Conservation (phyloP, 2,797 vertebrate species). For the Huso huso region DNA sequence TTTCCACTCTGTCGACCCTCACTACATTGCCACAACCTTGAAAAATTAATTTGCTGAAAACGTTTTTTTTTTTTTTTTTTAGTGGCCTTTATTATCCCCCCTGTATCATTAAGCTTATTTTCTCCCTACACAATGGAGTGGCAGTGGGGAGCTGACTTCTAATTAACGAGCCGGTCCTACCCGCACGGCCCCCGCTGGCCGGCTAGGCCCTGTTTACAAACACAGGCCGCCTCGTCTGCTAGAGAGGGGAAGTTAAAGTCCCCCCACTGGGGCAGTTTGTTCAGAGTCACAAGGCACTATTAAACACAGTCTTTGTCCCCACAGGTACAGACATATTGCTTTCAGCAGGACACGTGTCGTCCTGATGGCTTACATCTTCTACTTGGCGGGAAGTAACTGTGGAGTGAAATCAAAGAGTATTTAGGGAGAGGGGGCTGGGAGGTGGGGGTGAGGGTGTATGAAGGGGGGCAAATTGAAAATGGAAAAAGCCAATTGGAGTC, state of each 20-base stretch:
- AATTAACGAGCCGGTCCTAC: conserved; percentile 72
- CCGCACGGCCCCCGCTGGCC: conserved; percentile 48
- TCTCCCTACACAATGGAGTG: conserved; percentile 37
- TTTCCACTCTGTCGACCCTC: not conserved
- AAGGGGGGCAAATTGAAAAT: conserved; percentile 35
- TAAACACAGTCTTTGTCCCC: conserved; percentile 57
- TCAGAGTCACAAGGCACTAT: conserved; percentile 49
- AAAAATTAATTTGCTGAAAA: not conserved
- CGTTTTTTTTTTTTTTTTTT: not conserved
- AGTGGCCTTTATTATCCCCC: not conserved
- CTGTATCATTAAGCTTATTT: conserved; percentile 71
- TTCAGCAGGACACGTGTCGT: conserved; percentile 51
- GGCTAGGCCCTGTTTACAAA: conserved; percentile 67
- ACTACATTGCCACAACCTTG: not conserved
- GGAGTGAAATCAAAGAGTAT: not conserved
- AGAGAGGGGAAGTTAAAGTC: conserved; percentile 44
- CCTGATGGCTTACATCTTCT: conserved; percentile 31
- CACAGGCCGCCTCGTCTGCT: conserved; percentile 55
- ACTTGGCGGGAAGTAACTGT: conserved; percentile 32
- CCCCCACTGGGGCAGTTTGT: conserved; percentile 59
- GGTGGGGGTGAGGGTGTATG: conserved; percentile 27
- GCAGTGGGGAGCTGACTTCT: conserved; percentile 65
- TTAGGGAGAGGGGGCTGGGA: conserved; percentile 55
- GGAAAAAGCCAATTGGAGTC: too few relatives aligned
- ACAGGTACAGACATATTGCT: conserved; percentile 47